A percentile compares a stretch with the other conserved stretches of the same genome.
Evolutionary conservation across 2,797 vertebrate species (phyloP).

Genomic region (Tinamus major): DNA sequence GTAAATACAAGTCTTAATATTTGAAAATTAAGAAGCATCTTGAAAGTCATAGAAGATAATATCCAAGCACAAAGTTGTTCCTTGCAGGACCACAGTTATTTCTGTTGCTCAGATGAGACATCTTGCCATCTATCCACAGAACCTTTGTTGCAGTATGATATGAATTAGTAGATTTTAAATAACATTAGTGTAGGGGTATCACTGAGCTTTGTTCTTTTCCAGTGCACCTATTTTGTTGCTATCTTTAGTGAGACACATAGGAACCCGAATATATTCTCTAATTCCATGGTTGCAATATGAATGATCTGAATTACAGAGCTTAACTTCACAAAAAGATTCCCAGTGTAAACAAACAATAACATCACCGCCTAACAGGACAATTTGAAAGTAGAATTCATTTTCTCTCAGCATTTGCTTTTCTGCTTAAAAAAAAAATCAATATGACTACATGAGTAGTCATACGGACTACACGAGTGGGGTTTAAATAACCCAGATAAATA

Average conservation of each 20-base stretch:
- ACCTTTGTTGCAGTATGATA: background rate
- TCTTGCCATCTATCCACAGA: background rate
- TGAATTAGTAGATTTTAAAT: background rate
- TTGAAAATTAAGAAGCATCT: background rate
- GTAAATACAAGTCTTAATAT: background rate
- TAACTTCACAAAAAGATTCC: background rate
- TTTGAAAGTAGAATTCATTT: background rate
- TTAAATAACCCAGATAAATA: background rate
- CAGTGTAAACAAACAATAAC: background rate
- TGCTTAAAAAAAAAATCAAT: background rate
- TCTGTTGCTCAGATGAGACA: background rate
- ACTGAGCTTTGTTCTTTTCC: background rate
- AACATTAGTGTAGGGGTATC: background rate
- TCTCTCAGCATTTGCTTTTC: background rate
- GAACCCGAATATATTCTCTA: background rate
- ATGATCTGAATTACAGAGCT: background rate
- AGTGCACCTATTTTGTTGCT: background rate
- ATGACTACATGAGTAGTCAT: background rate
- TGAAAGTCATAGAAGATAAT: background rate
- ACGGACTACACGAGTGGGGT: too few species aligned
- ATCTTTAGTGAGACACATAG: background rate
- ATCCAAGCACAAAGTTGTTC: background rate
- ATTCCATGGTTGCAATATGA: background rate
- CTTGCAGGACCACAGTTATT: background rate
- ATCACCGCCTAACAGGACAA: background rate